Evolutionary conservation across 1,140 invertebrate species (phyloP).

Genomic region (Caenorhabditis remanei): DNA sequence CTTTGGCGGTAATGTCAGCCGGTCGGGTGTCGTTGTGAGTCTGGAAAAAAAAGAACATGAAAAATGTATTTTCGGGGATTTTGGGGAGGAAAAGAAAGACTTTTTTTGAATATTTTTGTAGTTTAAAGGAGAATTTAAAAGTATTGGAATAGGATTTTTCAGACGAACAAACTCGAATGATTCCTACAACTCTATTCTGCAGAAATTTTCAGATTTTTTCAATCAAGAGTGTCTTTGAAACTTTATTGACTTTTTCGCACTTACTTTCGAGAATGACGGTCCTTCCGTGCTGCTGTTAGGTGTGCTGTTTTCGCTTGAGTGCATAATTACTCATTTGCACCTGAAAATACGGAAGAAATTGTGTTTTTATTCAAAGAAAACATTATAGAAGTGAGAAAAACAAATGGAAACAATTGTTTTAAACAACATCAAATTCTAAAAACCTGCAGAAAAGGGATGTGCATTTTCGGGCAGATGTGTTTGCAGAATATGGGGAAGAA

Average conservation of each 20-base stretch:
- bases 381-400: not conserved
- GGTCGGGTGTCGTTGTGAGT: not conserved
- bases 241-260: not conserved
- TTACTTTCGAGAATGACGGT: not conserved
- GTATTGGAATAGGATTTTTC: not conserved
- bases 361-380: not conserved
- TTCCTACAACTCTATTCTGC: too few species aligned
- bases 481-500: not conserved
- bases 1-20: not conserved
- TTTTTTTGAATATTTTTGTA: too few species aligned
- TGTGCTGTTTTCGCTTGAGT: conserved; percentile 32
- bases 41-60: not conserved
- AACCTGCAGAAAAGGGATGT: too few species aligned
- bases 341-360: not conserved
- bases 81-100: too few species aligned
- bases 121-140: too few species aligned
- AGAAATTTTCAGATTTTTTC: not conserved
- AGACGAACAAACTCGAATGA: too few species aligned
- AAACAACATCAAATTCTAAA: not conserved
- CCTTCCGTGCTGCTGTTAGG: not conserved
- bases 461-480: not conserved
- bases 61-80: too few species aligned
- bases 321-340: conserved; percentile 51
- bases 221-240: not conserved
- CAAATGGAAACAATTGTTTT: not conserved